Base-by-base conservation (phyloP, 1,140 invertebrate species). In the Micrasema longulum region DNA sequence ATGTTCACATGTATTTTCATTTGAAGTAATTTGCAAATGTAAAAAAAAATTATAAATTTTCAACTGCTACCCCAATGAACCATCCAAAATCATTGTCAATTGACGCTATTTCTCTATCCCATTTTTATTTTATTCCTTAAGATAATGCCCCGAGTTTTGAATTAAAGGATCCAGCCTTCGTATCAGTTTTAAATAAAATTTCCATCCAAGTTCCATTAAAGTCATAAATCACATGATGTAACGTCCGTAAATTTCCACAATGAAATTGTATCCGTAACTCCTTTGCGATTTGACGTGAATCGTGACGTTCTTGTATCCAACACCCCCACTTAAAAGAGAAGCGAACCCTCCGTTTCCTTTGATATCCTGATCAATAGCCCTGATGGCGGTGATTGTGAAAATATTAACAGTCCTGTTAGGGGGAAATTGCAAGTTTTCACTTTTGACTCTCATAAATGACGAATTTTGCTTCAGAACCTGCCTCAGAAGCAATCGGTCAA, bases 331-430 rank as follows among this genome's bases (percentile, higher is more conserved):
- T 7, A 48, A 62, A 0, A 79, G 64, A 2, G 36, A 67, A 6
- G 57, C 86, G 84, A 4, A 71, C 10, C 73, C 73, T 9, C 85
- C 85, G 14, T 81, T 84, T 3, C 83, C 88, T 12, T 86, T 84
- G 3, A 57, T 82, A 10, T 85, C 82, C 60, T 86, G 84, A 52
- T 88, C 88, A 2, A 86, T 80, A 9, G 85, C 84, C 18, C 84
- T 81, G 38, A 87, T 74, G 48, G 41, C 52, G 0, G 69, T 64
- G 10, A 75, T 82, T 74, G 0, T 84, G 86, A 47, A 63, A 14
- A 52, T 16, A 7, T 22, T 16, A n/a, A 50, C 76, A 5, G 52
- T 64, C 26, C 48, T 80, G 31, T 20, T 74, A 0, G 77, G 67
- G 0, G 68, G 57, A 77, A 82, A 85, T 0, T 60, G 76, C 16